Conservation (phyloP, 2,797 vertebrate species). For the Microctenopoma stevenorrisi region DNA sequence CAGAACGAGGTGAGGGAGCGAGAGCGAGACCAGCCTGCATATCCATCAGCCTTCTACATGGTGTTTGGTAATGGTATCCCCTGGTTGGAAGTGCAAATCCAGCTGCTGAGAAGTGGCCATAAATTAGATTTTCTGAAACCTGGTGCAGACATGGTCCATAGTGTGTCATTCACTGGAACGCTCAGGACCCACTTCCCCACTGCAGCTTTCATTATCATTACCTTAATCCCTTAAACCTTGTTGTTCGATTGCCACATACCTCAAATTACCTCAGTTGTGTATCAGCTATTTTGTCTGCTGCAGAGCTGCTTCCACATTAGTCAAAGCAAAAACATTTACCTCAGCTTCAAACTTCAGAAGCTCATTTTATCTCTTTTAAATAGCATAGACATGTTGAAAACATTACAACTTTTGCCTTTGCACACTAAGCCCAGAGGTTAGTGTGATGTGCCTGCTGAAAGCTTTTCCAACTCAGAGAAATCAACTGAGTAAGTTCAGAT, state of each 20-base stretch:
- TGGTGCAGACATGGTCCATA: conserved; percentile 72
- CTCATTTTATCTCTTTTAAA: conserved; percentile 61
- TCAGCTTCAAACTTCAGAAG: conserved; percentile 36
- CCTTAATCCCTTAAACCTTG: conserved; percentile 58
- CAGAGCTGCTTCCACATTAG: conserved; percentile 6
- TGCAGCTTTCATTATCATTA: conserved; percentile 65
- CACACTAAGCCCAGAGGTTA: conserved; percentile 65
- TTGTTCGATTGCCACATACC: conserved; percentile 50
- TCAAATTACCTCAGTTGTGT: conserved; percentile 26
- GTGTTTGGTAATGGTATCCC: conserved; percentile 81
- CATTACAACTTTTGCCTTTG: conserved; percentile 62
- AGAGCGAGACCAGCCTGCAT: conserved; percentile 36
- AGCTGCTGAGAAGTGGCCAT: conserved; percentile 79
- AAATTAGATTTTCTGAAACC: conserved; percentile 82
- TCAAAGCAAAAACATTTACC: conserved; percentile 21
- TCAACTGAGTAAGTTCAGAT: conserved; percentile 67
- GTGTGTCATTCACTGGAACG: conserved; percentile 62
- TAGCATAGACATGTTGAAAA: conserved; percentile 70
- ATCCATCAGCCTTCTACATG: conserved; percentile 47
- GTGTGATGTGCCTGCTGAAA: conserved; percentile 75
- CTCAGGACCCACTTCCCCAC: conserved; percentile 29
- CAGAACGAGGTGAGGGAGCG: conserved; percentile 12
- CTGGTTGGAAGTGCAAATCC: conserved; percentile 84
- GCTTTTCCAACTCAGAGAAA: conserved; percentile 78
- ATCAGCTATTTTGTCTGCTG: conserved; percentile 20